Base-by-base conservation (phyloP, 2,797 vertebrate genomes). In the Protosalanx chinensis region DNA sequence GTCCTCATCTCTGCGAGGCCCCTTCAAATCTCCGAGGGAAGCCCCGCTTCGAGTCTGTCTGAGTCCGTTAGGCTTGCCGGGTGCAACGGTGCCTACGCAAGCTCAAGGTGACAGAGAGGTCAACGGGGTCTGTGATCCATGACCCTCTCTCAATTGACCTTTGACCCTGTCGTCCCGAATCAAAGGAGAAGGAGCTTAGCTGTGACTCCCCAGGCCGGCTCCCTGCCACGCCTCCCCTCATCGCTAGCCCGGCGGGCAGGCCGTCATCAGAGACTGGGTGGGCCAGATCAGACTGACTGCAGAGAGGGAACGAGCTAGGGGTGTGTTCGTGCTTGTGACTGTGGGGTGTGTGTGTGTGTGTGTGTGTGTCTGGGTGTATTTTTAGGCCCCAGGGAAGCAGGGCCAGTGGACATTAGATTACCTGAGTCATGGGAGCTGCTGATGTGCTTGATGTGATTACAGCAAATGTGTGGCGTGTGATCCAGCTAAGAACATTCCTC, bases 381-480 rank as follows among this genome's bases (percentile, higher is more conserved):
- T 64, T 27, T 30, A 58, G 64, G 10, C 15, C 13, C 13, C 32
- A 63, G 30, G 58, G 41, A 29, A 15, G 41, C 51, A 41, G 27
- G 59, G 27, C 65, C 16, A 76, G 76, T 82, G 85, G 86, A 86
- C 82, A 89, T 92, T 91, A 88, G 87, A 90, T 91, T 90, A 71
- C 71, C 72, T 82, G 56, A 79, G 89, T 92, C 88, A 91, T 89
- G 89, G 83, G 88, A 90, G 80, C 72, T 76, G 85, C 75, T 83
- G 86, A 90, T 86, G 82, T 79, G 79, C 78, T 87, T 68, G 71
- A 88, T 86, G 82, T 85, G 82, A 91, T 91, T 90, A 89, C 75
- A 72, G 73, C 15, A 90, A 91, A 90, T 90, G 87, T 91, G 86
- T 76, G 76, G 78, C 80, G 75, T 91, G 90, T 92, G 91, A 91